Evolutionary conservation across 2,113 vertebrate genomes (phyloP).

Genomic region (Bufo bufo): DNA sequence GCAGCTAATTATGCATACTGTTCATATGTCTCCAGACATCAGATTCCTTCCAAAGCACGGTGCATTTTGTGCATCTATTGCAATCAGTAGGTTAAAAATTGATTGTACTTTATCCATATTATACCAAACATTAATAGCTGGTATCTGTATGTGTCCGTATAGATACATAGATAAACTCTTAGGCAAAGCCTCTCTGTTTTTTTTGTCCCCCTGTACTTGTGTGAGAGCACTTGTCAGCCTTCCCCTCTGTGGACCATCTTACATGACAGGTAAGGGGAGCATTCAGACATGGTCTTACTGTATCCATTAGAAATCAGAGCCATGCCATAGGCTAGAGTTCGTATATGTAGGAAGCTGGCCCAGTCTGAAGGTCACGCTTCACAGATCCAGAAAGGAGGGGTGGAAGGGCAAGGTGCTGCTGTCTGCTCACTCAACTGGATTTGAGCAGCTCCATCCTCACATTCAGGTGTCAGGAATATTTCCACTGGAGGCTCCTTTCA

Average conservation of each 20-base stretch:
- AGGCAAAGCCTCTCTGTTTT: not conserved
- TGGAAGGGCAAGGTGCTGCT: slow-evolving; percentile 67
- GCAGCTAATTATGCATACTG: no score
- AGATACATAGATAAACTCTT: not conserved
- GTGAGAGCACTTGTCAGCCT: slow-evolving; percentile 36
- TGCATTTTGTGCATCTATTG: no score
- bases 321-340: slow-evolving; percentile 14
- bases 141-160: not conserved
- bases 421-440: slow-evolving; percentile 84
- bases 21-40: no score
- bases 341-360: slow-evolving; percentile 28
- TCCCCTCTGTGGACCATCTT: slow-evolving; percentile 31
- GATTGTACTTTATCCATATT: not conserved
- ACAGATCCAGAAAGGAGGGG: slow-evolving; percentile 76
- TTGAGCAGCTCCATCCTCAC: slow-evolving; percentile 80
- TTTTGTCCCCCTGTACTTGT: not conserved
- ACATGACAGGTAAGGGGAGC: slow-evolving; percentile 50
- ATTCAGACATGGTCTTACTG: slow-evolving; percentile 30
- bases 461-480: slow-evolving; percentile 78
- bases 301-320: slow-evolving; percentile 30
- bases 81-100: no score
- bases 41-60: no score
- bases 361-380: slow-evolving; percentile 76
- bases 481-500: slow-evolving; percentile 64
- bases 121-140: not conserved